Percentiles rank a stretch among this genome's conserved stretches.
Evolutionary conservation across 2,888 invertebrate species (phyloP).

Genomic region (Heliconius ismenius): DNA sequence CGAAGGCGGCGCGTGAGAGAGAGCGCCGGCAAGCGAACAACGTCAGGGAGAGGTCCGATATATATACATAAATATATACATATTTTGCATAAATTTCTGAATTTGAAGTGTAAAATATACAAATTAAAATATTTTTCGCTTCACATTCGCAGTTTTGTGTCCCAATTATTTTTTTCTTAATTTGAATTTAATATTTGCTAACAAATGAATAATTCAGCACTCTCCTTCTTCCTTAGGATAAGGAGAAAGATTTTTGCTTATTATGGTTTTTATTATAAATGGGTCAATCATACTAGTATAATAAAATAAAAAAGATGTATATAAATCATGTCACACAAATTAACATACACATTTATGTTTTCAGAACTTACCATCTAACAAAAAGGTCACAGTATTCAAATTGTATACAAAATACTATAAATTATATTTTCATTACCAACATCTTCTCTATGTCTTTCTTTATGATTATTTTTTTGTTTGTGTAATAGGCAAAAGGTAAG

Average conservation of each 20-base stretch:
- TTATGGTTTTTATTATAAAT: neutral
- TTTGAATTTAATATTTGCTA: no score
- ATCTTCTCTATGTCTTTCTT: conserved; percentile 26
- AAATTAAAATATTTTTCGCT: no score
- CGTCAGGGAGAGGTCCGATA: conserved; percentile 93
- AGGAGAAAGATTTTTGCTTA: no score
- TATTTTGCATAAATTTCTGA: neutral
- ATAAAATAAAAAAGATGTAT: neutral
- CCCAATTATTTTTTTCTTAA: no score
- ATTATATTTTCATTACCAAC: neutral
- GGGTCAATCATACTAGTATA: neutral
- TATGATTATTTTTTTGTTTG: conserved; percentile 43
- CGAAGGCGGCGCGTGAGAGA: conserved; percentile 96
- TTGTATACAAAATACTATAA: conserved; percentile 25
- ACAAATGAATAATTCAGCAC: no score
- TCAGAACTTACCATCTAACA: conserved; percentile 46
- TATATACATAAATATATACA: conserved; percentile 3
- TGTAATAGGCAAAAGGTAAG: conserved; percentile 29
- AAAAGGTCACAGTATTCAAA: conserved; percentile 61
- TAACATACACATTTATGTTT: conserved; percentile 43
- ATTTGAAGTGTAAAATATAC: no score
- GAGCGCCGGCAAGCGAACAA: conserved; percentile 98
- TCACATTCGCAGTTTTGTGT: no score
- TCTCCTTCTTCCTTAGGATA: no score
- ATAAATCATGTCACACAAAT: conserved; percentile 28